These are phyloP conservation scores for Apostichopus californicus DNA, from an alignment of 35 echinoderm and acorn worm genomes.

Conservation along the genomic window DNA sequence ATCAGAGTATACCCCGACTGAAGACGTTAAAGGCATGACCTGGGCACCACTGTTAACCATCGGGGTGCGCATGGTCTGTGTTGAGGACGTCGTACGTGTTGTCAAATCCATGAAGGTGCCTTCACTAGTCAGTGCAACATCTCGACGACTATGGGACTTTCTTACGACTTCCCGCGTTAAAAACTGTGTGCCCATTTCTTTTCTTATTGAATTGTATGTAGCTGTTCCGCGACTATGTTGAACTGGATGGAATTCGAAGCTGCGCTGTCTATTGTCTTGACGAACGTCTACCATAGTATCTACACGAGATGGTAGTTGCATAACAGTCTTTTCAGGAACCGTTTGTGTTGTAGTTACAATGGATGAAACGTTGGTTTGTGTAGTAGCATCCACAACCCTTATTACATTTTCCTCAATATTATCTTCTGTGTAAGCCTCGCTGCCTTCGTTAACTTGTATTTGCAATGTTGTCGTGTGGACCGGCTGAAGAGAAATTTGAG, in stretches of 20 bases:
- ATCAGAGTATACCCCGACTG: constrained; percentile 21
- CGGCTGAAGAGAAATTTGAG: constrained; percentile 32
- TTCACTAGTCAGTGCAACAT: constrained; percentile 7
- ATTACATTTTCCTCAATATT: neutral
- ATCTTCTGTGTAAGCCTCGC: neutral
- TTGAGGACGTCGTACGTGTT: constrained; percentile 11
- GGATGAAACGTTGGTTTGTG: constrained; percentile 18
- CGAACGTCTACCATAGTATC: constrained; percentile 2
- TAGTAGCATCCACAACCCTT: neutral
- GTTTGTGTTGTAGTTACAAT: constrained; percentile 27
- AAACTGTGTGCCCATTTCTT: constrained; percentile 42
- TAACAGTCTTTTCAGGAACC: neutral
- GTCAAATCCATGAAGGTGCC: constrained; percentile 17
- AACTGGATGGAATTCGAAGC: neutral
- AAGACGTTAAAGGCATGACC: constrained; percentile 8
- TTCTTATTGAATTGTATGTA: constrained; percentile 8
- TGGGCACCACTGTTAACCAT: neutral
- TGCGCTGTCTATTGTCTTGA: neutral
- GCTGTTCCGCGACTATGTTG: constrained; percentile 26
- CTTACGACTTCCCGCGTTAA: constrained; percentile 24
- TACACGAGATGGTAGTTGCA: neutral
- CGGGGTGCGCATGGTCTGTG: constrained; percentile 14
- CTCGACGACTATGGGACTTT: constrained; percentile 18
- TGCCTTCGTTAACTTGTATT: constrained; percentile 35
- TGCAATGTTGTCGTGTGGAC: constrained; percentile 29